Conservation (phyloP, 2,797 vertebrate species). For the Myioborus miniatus region DNA sequence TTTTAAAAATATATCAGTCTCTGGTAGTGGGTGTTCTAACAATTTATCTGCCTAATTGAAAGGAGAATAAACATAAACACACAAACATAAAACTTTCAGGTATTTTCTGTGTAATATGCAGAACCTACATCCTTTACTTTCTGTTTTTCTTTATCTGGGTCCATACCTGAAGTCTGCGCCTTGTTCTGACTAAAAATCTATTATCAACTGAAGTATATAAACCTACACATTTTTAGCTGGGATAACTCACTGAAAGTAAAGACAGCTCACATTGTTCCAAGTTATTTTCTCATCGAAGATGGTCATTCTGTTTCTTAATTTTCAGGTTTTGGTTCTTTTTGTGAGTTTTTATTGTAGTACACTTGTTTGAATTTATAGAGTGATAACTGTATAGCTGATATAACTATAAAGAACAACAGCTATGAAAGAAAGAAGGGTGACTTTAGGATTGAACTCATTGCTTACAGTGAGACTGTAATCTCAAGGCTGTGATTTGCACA, state of each 20-base stretch:
- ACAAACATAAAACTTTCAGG: neutral
- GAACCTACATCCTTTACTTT: neutral
- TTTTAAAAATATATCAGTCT: neutral
- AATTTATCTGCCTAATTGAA: neutral
- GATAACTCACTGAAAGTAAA: neutral
- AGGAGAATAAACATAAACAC: neutral
- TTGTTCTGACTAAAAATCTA: neutral
- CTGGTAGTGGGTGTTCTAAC: neutral
- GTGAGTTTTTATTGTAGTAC: neutral
- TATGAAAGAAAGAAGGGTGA: neutral
- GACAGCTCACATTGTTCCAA: neutral
- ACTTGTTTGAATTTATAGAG: neutral
- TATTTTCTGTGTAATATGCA: neutral
- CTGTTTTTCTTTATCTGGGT: neutral
- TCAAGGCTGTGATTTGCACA: neutral
- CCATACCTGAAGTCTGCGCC: neutral
- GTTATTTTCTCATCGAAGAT: neutral
- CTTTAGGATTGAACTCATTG: neutral
- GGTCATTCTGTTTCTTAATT: neutral
- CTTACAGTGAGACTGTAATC: neutral
- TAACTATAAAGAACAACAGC: neutral
- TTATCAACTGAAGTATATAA: neutral
- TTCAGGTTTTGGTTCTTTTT: neutral
- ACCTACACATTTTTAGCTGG: neutral
- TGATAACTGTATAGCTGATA: neutral